These are phyloP conservation scores for Patella pellucida DNA, from an alignment of 2,888 invertebrate genomes.

Conservation along the genomic window DNA sequence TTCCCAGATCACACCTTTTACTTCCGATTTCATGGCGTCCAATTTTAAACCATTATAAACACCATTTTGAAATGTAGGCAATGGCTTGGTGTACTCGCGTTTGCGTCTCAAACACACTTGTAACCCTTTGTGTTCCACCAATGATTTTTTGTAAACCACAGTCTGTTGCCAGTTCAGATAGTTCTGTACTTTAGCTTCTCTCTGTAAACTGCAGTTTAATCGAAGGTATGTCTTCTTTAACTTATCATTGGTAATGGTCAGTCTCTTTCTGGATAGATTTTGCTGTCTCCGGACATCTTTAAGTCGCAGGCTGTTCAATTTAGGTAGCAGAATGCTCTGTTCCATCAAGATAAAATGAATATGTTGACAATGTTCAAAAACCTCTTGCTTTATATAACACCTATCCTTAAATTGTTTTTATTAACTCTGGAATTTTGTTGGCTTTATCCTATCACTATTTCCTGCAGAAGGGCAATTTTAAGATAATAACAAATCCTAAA, in stretches of 20 bases:
- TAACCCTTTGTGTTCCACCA: background rate
- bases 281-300: background rate
- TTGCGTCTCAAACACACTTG: background rate
- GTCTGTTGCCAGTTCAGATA: background rate
- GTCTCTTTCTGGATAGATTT: background rate
- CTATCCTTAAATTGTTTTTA: too few species aligned
- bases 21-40: background rate
- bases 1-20: background rate
- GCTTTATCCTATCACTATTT: too few species aligned
- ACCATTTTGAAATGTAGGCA: constrained; percentile 1
- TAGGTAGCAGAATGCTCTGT: background rate
- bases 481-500: too few species aligned
- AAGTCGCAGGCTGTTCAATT: background rate
- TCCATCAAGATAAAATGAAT: background rate
- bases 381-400: too few species aligned
- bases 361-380: too few species aligned
- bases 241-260: background rate
- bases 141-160: background rate
- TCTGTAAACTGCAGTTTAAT: background rate
- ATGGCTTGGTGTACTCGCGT: background rate
- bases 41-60: background rate
- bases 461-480: too few species aligned
- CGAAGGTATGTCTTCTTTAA: background rate
- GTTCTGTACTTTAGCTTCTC: background rate
- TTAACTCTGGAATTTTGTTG: too few species aligned